These are phyloP conservation scores for Clarias macrocephalus DNA, from an alignment of 2,113 vertebrate species.

Conservation along the genomic window DNA sequence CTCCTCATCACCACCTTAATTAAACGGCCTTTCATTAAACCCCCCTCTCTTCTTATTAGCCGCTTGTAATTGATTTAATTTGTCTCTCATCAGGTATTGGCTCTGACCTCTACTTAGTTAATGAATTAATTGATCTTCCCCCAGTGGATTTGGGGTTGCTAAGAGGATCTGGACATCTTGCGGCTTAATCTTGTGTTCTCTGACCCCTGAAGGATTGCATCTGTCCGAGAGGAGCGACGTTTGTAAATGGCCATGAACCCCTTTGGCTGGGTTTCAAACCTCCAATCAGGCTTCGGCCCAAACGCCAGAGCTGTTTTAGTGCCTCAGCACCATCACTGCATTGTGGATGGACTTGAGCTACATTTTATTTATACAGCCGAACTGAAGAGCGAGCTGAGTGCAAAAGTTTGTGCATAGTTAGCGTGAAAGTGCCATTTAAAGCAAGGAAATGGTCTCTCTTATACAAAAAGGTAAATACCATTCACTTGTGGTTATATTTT, in stretches of 20 bases:
- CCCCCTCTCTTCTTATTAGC: slow-evolving; percentile 86
- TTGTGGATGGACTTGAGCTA: neutral
- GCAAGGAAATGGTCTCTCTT: neutral
- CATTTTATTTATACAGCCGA: neutral
- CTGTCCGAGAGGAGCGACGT: neutral
- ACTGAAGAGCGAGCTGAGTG: neutral
- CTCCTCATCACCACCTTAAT: slow-evolving; percentile 83
- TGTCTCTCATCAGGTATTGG: slow-evolving; percentile 71
- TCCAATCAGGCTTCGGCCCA: neutral
- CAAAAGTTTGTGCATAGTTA: neutral
- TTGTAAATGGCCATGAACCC: slow-evolving; percentile 32
- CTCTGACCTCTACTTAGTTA: slow-evolving; percentile 77
- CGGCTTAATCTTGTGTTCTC: slow-evolving; percentile 64
- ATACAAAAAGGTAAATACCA: neutral
- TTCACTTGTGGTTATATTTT: neutral
- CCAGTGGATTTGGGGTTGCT: slow-evolving; percentile 64
- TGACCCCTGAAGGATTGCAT: slow-evolving; percentile 49
- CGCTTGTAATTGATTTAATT: slow-evolving; percentile 93
- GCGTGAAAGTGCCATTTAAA: neutral
- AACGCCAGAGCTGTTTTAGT: neutral
- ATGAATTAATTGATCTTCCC: slow-evolving; percentile 77
- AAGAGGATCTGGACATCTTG: slow-evolving; percentile 70
- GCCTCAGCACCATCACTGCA: slow-evolving; percentile 1
- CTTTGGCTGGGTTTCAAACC: slow-evolving; percentile 6
- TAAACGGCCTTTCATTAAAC: slow-evolving; percentile 97